Base-by-base conservation (phyloP, 2,888 invertebrate species). In the Nowickia ferox region DNA sequence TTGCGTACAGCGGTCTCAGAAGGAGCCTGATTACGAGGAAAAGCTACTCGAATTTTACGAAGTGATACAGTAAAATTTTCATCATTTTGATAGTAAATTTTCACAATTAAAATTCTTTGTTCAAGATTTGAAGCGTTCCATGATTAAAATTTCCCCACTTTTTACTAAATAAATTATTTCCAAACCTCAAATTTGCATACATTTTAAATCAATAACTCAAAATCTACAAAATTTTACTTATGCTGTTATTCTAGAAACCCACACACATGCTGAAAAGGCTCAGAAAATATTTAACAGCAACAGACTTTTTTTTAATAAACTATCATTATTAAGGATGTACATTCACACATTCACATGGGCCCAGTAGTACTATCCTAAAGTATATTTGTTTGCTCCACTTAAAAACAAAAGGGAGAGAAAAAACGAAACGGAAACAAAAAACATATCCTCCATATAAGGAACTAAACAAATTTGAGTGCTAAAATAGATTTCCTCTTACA, bases 221-320 rank as follows among this genome's bases (percentile, higher is more conserved):
- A 2, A 22, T 22, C 22, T 1, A 22, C 22, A 22, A 30, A 30
- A 30, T 5, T 30, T 30, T 30, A 6, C 5, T 30, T 30, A 30
- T 30, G 30, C 30, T 30, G 6, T 30, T 30, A 30, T 6, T 30
- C 30, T 5, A 30, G 6, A 30, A 30, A 30, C 5, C 30, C 77
- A 82, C 57, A 57, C 51, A 77, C 69, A 42, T 17, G 22, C 44
- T 61, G 22, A 42, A 46, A 53, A 55, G 22, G n/a, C 5, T 15
- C 22, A 71, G 44, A n/a, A n/a, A n/a, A 61, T 53, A 59, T 59
- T 48, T 22, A 59, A 76, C 6, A 30, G 55, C 66, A 59, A 17
- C 11, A 74, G 42, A 74, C 3, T 51, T 77, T 78, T 30, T 69
- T 76, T 55, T 48, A 65, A 55, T 75, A 71, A 78, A 72, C 57